Conservation (phyloP, 2,113 vertebrate genomes). For the Myrmecophaga tridactyla region DNA sequence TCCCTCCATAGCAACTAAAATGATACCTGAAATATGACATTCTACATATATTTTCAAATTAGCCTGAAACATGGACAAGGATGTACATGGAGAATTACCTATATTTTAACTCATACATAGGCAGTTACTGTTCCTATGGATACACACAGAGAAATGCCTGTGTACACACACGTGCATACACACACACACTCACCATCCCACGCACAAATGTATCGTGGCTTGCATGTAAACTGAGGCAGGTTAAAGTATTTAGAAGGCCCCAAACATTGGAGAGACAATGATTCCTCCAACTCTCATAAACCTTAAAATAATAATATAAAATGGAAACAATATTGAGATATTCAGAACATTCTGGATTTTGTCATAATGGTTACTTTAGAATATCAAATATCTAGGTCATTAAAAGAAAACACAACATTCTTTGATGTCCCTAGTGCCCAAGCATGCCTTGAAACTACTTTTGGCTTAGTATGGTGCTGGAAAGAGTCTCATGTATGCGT, state of each 20-base stretch:
- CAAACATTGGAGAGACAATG: neutral
- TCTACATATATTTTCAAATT: neutral
- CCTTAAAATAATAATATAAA: neutral
- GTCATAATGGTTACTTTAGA: neutral
- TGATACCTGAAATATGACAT: neutral
- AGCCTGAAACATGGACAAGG: neutral
- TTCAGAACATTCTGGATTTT: neutral
- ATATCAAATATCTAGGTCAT: neutral
- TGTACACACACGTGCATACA: too few species aligned
- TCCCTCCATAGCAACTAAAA: neutral
- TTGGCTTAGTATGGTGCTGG: fast-evolving
- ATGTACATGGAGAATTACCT: neutral
- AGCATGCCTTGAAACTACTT: neutral
- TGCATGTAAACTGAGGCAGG: neutral
- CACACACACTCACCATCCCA: neutral
- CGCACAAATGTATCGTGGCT: too few species aligned
- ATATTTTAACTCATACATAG: neutral
- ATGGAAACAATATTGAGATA: neutral
- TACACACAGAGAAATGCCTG: fast-evolving
- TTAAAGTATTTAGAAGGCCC: neutral
- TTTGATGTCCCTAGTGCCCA: neutral
- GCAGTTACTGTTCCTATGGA: neutral
- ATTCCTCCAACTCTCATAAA: neutral
- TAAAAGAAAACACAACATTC: neutral
- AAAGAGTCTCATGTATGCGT: too few species aligned